phyloP scores from a whole-genome alignment of 2,888 invertebrate genomes.

The Archaeoteleia sp. region DNA sequence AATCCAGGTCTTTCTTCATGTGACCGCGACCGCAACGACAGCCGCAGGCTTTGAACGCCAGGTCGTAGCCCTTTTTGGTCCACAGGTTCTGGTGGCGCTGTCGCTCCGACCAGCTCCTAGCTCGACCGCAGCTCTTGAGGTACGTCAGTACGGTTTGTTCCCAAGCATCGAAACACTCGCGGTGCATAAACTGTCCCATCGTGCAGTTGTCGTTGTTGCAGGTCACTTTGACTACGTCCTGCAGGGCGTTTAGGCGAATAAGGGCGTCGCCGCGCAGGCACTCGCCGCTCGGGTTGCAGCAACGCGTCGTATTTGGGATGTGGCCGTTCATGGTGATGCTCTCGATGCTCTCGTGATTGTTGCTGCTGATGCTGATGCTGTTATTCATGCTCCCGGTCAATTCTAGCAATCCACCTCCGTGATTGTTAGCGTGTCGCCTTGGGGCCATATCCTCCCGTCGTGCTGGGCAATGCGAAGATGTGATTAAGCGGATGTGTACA shows the following conservation, averaged over 20 bases:
- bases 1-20: conserved; percentile 94
- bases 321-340: conserved; percentile 60
- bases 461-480: no score
- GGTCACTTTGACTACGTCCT: conserved; percentile 90
- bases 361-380: conserved; percentile 21
- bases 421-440: conserved; percentile 67
- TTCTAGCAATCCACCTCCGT: conserved; percentile 55
- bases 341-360: conserved; percentile 62
- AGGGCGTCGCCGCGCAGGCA: conserved; percentile 81
- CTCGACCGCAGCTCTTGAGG: conserved; percentile 92
- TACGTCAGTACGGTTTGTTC: conserved; percentile 92
- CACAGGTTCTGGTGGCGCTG: conserved; percentile 96
- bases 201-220: conserved; percentile 96
- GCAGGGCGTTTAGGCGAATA: conserved; percentile 81
- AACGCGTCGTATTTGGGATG: conserved; percentile 77
- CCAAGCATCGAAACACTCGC: conserved; percentile 96
- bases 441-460: conserved; percentile 64
- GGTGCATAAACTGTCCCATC: conserved; percentile 95
- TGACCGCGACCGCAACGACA: conserved; percentile 96
- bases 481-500: no score
- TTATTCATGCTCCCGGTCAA: conserved; percentile 26
- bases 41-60: conserved; percentile 95
- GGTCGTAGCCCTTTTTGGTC: conserved; percentile 98
- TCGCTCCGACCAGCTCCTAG: conserved; percentile 95
- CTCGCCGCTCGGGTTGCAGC: conserved; percentile 89